Evolutionary conservation across 2,797 vertebrate genomes (phyloP).

Genomic region (Rhabdophis nuchalis): DNA sequence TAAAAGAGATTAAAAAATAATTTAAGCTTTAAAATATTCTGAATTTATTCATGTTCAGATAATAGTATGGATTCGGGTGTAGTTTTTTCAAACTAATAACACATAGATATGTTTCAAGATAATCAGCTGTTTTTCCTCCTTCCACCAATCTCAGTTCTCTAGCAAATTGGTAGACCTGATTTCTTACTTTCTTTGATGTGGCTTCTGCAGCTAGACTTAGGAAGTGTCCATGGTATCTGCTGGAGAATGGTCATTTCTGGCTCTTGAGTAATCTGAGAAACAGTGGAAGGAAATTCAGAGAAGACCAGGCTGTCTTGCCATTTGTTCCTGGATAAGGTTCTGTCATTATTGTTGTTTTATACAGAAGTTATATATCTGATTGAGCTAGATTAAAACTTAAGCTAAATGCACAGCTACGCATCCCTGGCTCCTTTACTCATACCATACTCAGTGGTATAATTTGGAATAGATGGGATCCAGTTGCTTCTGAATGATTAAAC

Average conservation of each 20-base stretch:
- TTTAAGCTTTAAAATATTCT: background rate
- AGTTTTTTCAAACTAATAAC: background rate
- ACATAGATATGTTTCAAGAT: background rate
- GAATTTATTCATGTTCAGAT: background rate
- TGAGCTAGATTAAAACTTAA: background rate
- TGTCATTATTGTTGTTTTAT: background rate
- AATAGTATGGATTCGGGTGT: background rate
- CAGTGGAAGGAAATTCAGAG: background rate
- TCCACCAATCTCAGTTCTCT: background rate
- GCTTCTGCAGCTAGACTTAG: background rate
- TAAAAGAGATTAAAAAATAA: background rate
- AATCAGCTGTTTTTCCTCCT: background rate
- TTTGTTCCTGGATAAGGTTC: background rate
- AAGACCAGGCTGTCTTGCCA: background rate
- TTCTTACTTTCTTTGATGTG: slow-evolving; percentile 20
- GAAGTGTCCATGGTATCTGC: slow-evolving; percentile 1
- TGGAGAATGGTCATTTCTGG: slow-evolving; percentile 23
- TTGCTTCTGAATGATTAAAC: background rate
- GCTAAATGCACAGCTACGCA: background rate
- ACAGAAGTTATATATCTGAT: background rate
- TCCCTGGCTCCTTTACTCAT: background rate
- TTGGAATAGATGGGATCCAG: background rate
- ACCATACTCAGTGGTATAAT: background rate
- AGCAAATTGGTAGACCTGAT: background rate
- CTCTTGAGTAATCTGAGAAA: slow-evolving; percentile 8